Evolutionary conservation across 2,113 vertebrate species (phyloP), one percentile per base, ranked within the genome.

Genomic region (Chaetorhynchus papuensis): DNA sequence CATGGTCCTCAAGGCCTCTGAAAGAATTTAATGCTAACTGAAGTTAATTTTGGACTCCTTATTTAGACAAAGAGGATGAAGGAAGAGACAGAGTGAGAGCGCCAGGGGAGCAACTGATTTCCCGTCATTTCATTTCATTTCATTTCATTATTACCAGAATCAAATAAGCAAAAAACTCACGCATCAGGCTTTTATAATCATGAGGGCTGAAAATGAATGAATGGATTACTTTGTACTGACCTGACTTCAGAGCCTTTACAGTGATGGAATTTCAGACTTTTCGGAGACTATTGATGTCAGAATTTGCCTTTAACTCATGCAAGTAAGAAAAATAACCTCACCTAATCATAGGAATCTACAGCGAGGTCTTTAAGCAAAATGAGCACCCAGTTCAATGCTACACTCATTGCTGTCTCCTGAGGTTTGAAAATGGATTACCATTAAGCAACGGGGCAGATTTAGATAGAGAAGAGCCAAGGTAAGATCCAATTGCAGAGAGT

Each of bases 141-240:
- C 45, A 75, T 96, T 96, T 96, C 93, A 94, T 91, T 95, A 93
- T 90, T 88, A 91, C 95, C 86, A 96, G 90, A 90, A 96, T 95
- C 86, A 94, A 96, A 96, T 92, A 90, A 96, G 90, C 92, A 95
- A 90, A 94, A 95, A 95, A 30, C 79, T 95, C 94, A 96, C n/a
- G 44, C 94, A 96, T 83, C 90, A 94, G 85, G 72, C 92, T 96
- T 95, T 95, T 94, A 84, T 78, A 96, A 96, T 90, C 90, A 92
- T 72, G 83, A 93, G 76, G 86, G 56, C 88, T 83, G 80, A 92
- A 92, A 95, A 95, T 88, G 68, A 95, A 96, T 95, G 14, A 88
- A 95, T 89, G 90, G 50, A 93, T 96, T 88, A 68, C 89, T 95
- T 89, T 91, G 80, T 71, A 94, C 80, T 79, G 90, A 90, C 72